phyloP scores from a whole-genome alignment of 2,888 invertebrate genomes.

The Conistra vaccinii region DNA sequence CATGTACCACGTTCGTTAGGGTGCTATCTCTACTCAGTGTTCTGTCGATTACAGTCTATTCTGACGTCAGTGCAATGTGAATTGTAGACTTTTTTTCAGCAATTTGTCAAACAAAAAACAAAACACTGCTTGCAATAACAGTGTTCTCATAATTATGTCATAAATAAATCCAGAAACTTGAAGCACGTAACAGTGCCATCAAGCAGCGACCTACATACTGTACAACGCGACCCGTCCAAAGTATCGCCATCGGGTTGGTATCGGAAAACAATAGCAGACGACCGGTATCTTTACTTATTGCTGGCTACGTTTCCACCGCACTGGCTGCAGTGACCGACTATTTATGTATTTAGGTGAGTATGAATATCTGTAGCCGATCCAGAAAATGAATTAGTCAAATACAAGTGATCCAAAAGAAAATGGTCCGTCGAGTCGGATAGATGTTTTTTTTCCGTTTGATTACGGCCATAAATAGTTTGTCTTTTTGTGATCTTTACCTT shows the following conservation, averaged over 20 bases:
- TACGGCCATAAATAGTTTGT: background rate
- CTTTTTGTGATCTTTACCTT: background rate
- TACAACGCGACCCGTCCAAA: slow-evolving; percentile 37
- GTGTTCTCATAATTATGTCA: background rate
- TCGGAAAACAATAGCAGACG: slow-evolving; percentile 66
- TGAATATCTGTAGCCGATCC: slow-evolving; percentile 7
- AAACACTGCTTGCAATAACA: background rate
- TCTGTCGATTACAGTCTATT: background rate
- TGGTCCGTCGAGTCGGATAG: slow-evolving; percentile 24
- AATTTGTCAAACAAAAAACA: background rate
- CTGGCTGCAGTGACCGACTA: slow-evolving; percentile 31
- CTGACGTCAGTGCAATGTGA: too few relatives aligned
- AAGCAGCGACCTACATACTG: slow-evolving; percentile 47
- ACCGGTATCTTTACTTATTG: slow-evolving; percentile 59
- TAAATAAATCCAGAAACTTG: slow-evolving; percentile 6
- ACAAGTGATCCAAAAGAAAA: background rate
- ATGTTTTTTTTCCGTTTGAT: background rate
- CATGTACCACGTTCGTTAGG: background rate
- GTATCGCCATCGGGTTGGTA: slow-evolving; percentile 54
- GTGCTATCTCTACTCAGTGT: background rate
- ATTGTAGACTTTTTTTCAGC: too few relatives aligned
- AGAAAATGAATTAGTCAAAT: background rate
- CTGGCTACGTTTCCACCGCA: slow-evolving; percentile 37
- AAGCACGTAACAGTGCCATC: slow-evolving; percentile 17
- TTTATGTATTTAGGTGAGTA: slow-evolving; percentile 43